Percentiles rank a stretch among this genome's conserved stretches.
phyloP scores from a whole-genome alignment of 2,797 vertebrate species.

The Peromyscus nudipes region DNA sequence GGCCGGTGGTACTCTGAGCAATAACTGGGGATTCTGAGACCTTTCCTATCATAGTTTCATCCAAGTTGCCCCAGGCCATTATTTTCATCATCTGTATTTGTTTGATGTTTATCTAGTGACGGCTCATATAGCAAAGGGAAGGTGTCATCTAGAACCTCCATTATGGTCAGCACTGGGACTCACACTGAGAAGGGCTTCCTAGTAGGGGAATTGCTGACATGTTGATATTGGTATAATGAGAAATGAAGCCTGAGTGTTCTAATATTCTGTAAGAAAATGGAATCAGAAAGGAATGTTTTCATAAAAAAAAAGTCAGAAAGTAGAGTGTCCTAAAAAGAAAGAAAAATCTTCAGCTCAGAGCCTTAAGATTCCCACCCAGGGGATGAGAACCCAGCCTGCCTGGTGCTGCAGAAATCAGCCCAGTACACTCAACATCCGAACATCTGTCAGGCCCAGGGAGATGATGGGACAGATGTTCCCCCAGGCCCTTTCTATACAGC shows the following conservation, averaged over 20 bases:
- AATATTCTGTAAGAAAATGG: constrained; percentile 2
- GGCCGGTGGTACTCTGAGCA: not conserved
- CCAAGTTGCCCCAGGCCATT: not conserved
- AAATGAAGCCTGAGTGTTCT: constrained; percentile 30
- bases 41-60: not conserved
- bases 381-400: not conserved
- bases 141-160: not conserved
- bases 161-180: not conserved
- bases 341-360: not conserved
- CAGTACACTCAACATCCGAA: not conserved
- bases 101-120: not conserved
- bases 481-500: not conserved
- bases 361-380: not conserved
- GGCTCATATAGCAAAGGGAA: not conserved
- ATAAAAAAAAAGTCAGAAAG: not conserved
- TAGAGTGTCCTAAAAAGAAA: not conserved
- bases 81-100: constrained; percentile 25
- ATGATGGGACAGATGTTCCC: not conserved
- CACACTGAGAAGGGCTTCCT: not conserved
- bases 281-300: not conserved
- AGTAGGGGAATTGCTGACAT: not conserved
- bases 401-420: not conserved
- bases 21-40: not conserved
- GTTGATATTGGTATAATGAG: not conserved
- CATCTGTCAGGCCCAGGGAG: not conserved